Base-by-base conservation (phyloP, 1,140 invertebrate genomes). In the Mycetomoellerius zeteki region DNA sequence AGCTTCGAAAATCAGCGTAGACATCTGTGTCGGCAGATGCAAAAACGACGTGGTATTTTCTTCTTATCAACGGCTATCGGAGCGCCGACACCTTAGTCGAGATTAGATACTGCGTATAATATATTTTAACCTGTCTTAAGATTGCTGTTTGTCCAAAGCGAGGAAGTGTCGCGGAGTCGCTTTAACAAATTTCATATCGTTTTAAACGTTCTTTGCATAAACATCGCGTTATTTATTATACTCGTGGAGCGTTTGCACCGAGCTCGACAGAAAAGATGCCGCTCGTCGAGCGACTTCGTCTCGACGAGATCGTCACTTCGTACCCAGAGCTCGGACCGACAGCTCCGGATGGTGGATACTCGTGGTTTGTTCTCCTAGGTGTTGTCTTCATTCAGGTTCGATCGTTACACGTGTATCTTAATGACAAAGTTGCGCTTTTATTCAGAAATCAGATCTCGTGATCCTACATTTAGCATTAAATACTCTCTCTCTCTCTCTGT, bases 301-400 rank as follows among this genome's bases (percentile, higher is more conserved):
- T 96, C 24, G 96, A 96, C 75, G 93, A 95, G 80, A 95, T 97
- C 2, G 94, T 97, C 27, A 95, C 96, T 33, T 96, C 96, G 24
- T 96, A 96, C 81, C 96, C 96, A 27, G 96, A 97, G 94, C 95
- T 97, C 62, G 97, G 96, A 0, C 96, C 96, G 0, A 96, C 95
- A 16, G 94, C 96, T 64, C 96, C 96, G 8, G 96, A 97, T 91
- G 96, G 96, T 7, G 96, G 96, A 21, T 97, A 96, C 88, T 96
- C 96, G 3, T 97, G 97, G 96, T 88, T 97, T 69, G 95, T 97
- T 86, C 94, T 97, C n/a, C 85, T 96, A 37, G 96, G 96, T 27
- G 95, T 96, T 30, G 92, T 96, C 87, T 94, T 96, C 72, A 96
- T 97, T 88, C 96, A 97, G 92, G 96, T 95, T 78, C 52, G 62